Conservation (phyloP, 2,113 vertebrate species). For the Trochalopteron elliotii region DNA sequence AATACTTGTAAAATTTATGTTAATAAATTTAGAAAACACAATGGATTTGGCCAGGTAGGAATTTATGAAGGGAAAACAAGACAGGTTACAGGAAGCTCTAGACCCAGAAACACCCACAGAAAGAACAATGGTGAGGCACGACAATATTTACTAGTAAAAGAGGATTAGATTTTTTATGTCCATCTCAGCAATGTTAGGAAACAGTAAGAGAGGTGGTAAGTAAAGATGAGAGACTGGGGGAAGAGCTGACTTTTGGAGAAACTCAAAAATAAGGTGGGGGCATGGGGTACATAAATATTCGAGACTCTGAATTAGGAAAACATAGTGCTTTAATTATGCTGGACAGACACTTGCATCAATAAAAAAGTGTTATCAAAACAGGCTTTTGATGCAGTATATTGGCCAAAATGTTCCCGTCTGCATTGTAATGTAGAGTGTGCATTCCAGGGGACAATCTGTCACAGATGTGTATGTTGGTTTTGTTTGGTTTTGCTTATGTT, state of each 20-base stretch:
- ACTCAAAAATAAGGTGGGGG: neutral
- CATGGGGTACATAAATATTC: neutral
- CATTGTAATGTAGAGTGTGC: neutral
- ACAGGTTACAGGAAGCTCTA: neutral
- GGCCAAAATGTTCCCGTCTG: neutral
- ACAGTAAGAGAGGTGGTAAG: neutral
- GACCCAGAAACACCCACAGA: neutral
- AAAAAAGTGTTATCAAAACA: neutral
- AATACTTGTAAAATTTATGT: neutral
- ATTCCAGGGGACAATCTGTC: neutral
- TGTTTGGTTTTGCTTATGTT: neutral
- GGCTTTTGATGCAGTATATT: neutral
- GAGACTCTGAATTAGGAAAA: neutral
- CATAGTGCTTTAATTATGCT: neutral
- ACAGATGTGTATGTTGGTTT: neutral
- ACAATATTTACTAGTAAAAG: neutral
- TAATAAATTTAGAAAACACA: neutral
- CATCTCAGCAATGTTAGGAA: neutral
- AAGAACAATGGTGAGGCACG: neutral
- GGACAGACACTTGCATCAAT: neutral
- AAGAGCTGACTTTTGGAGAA: neutral
- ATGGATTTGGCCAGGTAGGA: neutral
- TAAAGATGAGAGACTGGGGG: neutral
- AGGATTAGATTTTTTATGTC: neutral
- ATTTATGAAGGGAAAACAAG: neutral